Evolutionary conservation across 2,888 invertebrate species (phyloP).

Genomic region (Sinotaia quadrata): DNA sequence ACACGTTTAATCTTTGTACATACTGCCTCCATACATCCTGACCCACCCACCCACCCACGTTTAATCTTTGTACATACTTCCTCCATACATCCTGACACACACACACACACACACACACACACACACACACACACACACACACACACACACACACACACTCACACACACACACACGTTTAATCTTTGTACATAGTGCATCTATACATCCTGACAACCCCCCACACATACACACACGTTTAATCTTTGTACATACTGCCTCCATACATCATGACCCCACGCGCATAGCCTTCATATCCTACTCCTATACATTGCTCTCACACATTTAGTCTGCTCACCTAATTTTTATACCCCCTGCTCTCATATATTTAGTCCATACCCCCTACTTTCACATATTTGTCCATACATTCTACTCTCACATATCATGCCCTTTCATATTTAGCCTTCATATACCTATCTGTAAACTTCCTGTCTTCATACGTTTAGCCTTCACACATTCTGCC

Average conservation of each 20-base stretch:
- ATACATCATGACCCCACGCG: not conserved
- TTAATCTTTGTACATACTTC: not conserved
- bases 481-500: too few species aligned
- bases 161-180: not conserved
- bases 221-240: not conserved
- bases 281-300: too few species aligned
- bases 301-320: too few species aligned
- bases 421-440: too few species aligned
- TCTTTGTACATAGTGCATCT: not conserved
- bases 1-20: not conserved
- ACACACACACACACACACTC: slow-evolving; percentile 9
- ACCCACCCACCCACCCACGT: not conserved
- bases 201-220: not conserved
- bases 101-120: not conserved
- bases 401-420: too few species aligned
- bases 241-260: not conserved
- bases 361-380: too few species aligned
- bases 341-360: too few species aligned
- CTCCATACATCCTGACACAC: not conserved
- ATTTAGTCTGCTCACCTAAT: too few species aligned
- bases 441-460: too few species aligned
- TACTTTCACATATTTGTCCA: too few species aligned
- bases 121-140: slow-evolving; percentile 16
- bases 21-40: not conserved
- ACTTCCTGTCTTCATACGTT: too few species aligned